Percentiles rank a stretch among this genome's conserved stretches.
Evolutionary conservation across 1,140 invertebrate species (phyloP).

Genomic region (Cyphomyrmex costatus): DNA sequence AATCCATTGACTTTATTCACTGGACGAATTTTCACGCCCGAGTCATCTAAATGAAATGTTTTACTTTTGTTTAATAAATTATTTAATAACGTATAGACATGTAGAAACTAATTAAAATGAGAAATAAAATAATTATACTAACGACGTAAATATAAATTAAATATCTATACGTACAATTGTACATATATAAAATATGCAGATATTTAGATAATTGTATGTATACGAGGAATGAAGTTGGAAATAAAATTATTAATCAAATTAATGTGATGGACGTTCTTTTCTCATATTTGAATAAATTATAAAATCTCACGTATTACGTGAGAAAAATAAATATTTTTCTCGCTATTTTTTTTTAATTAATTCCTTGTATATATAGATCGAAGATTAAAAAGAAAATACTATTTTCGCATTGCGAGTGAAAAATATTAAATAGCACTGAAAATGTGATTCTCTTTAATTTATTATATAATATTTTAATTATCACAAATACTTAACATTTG

Average conservation of each 20-base stretch:
- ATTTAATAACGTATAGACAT: background rate
- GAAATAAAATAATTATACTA: background rate
- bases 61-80: background rate
- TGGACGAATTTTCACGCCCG: background rate
- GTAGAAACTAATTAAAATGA: conserved; percentile 7
- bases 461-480: background rate
- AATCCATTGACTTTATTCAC: conserved; percentile 8
- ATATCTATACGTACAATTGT: background rate
- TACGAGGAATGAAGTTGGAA: background rate
- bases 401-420: background rate
- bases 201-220: background rate
- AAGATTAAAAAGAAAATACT: background rate
- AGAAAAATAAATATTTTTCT: background rate
- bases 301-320: background rate
- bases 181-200: too few species aligned
- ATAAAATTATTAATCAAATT: conserved; percentile 1
- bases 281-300: background rate
- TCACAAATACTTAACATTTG: background rate
- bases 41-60: background rate
- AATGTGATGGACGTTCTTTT: background rate
- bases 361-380: background rate
- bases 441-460: background rate
- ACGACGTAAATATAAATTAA: background rate
- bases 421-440: background rate
- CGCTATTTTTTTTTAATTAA: background rate